These are phyloP conservation scores for Leucania comma DNA, from an alignment of 2,888 invertebrate species.

Conservation along the genomic window DNA sequence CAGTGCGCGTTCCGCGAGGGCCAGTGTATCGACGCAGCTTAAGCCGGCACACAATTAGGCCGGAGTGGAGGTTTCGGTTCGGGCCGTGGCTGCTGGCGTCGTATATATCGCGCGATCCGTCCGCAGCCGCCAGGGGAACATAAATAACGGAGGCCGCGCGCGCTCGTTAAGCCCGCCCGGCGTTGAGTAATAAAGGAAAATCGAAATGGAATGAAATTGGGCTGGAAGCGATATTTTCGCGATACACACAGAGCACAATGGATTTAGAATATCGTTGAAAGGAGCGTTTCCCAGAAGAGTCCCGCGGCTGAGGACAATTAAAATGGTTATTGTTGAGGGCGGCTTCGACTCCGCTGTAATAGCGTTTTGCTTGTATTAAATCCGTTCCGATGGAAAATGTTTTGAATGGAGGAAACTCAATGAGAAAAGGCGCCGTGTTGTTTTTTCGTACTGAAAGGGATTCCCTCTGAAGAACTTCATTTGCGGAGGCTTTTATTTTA, in stretches of 20 bases:
- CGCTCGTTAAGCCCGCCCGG: conserved; percentile 90
- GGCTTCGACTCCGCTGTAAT: conserved; percentile 77
- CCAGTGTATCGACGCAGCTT: conserved; percentile 83
- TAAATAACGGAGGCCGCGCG: conserved; percentile 89
- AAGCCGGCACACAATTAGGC: conserved; percentile 88
- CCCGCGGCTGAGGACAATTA: conserved; percentile 85
- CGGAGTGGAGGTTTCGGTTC: conserved; percentile 85
- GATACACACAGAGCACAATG: conserved; percentile 86
- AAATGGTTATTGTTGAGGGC: conserved; percentile 85
- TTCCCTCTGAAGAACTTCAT: conserved; percentile 79
- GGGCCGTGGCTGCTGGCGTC: conserved; percentile 81
- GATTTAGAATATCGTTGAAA: conserved; percentile 86
- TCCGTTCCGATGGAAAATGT: conserved; percentile 81
- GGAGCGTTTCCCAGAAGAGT: conserved; percentile 81
- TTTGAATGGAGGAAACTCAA: conserved; percentile 82
- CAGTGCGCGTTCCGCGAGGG: conserved; percentile 74
- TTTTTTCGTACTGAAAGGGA: conserved; percentile 80
- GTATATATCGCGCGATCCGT: conserved; percentile 89
- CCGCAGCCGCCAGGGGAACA: conserved; percentile 89
- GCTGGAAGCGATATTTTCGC: conserved; percentile 88
- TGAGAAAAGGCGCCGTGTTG: conserved; percentile 79
- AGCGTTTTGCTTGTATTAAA: conserved; percentile 84
- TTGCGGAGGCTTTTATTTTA: conserved; percentile 80
- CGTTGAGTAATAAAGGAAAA: conserved; percentile 91
- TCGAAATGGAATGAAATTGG: conserved; percentile 91